Conservation (phyloP, 2,888 invertebrate genomes). For the Sialis fuliginosa region DNA sequence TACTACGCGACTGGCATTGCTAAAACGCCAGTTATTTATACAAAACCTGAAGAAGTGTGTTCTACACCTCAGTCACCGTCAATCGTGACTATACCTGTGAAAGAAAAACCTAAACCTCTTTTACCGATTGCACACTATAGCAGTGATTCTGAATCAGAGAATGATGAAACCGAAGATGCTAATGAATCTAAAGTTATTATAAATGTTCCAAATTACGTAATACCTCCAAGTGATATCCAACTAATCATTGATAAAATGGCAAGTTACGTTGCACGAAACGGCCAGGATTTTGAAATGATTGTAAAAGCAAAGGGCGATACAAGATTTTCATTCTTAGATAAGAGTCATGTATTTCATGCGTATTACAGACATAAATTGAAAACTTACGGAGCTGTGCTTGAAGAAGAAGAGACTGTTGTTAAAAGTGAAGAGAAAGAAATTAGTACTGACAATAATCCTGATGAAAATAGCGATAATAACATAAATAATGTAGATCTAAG, state of each 20-base stretch:
- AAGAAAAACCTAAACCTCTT: constrained; percentile 16
- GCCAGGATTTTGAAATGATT: constrained; percentile 80
- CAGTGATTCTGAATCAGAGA: constrained; percentile 19
- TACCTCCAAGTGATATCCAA: constrained; percentile 67
- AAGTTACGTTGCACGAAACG: constrained; percentile 88
- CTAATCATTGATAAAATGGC: constrained; percentile 94
- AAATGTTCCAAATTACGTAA: constrained; percentile 30
- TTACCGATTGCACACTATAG: constrained; percentile 20
- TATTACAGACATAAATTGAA: constrained; percentile 61
- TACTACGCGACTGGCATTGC: not conserved
- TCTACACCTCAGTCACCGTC: not conserved
- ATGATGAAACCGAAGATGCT: constrained; percentile 10
- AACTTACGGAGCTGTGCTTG: constrained; percentile 23
- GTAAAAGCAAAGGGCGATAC: constrained; percentile 69
- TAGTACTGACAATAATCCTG: constrained; percentile 6
- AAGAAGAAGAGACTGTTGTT: constrained; percentile 11
- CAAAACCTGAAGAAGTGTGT: not conserved
- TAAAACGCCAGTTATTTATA: constrained; percentile 3
- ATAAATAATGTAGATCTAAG: constrained; percentile 22
- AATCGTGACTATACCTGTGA: not conserved
- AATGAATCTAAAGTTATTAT: constrained; percentile 7
- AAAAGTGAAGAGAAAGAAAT: constrained; percentile 16
- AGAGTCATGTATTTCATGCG: constrained; percentile 55
- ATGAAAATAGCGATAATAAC: constrained; percentile 19
- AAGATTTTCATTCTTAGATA: constrained; percentile 72